A percentile compares a stretch with the other conserved stretches of the same genome.
phyloP scores from a whole-genome alignment of 2,797 vertebrate genomes.

The Bothrops alternatus region DNA sequence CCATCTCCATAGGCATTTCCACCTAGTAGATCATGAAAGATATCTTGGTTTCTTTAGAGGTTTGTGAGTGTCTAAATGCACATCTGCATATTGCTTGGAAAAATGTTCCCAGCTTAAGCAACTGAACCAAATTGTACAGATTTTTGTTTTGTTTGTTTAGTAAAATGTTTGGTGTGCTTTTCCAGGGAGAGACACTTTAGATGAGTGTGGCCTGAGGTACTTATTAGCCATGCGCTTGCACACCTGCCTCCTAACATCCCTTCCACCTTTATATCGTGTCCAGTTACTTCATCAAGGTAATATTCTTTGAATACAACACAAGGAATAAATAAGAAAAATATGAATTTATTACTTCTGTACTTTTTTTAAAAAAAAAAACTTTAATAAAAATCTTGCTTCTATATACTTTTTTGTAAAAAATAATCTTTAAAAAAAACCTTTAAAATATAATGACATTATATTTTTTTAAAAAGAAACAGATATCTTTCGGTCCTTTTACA shows the following conservation, averaged over 20 bases:
- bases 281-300: constrained; percentile 99
- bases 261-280: constrained; percentile 92
- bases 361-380: neutral
- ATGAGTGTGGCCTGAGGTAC: constrained; percentile 95
- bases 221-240: constrained; percentile 95
- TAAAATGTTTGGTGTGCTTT: neutral
- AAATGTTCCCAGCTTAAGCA: neutral
- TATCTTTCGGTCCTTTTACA: constrained; percentile 53
- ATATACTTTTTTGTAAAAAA: too few species aligned
- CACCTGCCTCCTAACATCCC: constrained; percentile 93
- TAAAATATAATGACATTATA: neutral
- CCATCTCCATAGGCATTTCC: too few species aligned
- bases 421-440: too few species aligned
- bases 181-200: constrained; percentile 91
- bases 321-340: neutral
- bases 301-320: neutral
- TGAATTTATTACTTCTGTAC: neutral
- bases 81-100: neutral
- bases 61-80: too few species aligned
- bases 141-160: neutral
- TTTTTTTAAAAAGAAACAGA: constrained; percentile 1
- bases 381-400: too few species aligned
- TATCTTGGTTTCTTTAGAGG: neutral
- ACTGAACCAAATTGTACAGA: neutral
- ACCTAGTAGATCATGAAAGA: neutral